Evolutionary conservation across 1,140 invertebrate species (phyloP).

Genomic region (Hydropsyche tenuis): DNA sequence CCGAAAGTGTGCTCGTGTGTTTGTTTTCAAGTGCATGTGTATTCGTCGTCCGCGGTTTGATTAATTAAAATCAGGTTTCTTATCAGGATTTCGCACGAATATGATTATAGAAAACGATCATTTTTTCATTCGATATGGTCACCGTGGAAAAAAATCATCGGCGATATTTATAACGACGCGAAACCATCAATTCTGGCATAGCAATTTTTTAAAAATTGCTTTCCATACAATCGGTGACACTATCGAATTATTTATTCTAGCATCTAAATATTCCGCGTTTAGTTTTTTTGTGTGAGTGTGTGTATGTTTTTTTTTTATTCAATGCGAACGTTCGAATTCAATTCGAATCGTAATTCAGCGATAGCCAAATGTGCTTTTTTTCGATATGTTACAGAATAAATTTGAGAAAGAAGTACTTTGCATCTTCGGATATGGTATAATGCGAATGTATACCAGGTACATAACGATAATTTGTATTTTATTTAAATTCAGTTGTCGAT

Average conservation of each 20-base stretch:
- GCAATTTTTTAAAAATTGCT: constrained; percentile 17
- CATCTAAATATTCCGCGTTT: background rate
- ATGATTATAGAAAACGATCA: constrained; percentile 25
- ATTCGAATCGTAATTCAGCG: too few species aligned
- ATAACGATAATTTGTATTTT: too few species aligned
- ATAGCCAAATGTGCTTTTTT: too few species aligned
- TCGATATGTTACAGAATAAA: too few species aligned
- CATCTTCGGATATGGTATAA: too few species aligned
- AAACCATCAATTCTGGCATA: constrained; percentile 7
- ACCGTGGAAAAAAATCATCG: background rate
- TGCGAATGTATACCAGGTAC: too few species aligned
- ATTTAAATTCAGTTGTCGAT: too few species aligned
- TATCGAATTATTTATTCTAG: constrained; percentile 25
- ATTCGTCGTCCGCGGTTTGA: constrained; percentile 14
- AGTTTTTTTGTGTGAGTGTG: background rate
- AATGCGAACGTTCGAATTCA: too few species aligned
- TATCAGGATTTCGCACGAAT: constrained; percentile 29
- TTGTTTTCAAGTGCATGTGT: background rate
- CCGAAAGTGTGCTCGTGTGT: background rate
- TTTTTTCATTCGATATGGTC: constrained; percentile 11
- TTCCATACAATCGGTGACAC: constrained; percentile 20
- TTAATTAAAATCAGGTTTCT: constrained; percentile 38
- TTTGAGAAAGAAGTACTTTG: too few species aligned
- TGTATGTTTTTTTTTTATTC: background rate
- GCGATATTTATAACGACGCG: constrained; percentile 11